phyloP scores from a whole-genome alignment of 2,797 vertebrate genomes.

The Sciurus carolinensis region DNA sequence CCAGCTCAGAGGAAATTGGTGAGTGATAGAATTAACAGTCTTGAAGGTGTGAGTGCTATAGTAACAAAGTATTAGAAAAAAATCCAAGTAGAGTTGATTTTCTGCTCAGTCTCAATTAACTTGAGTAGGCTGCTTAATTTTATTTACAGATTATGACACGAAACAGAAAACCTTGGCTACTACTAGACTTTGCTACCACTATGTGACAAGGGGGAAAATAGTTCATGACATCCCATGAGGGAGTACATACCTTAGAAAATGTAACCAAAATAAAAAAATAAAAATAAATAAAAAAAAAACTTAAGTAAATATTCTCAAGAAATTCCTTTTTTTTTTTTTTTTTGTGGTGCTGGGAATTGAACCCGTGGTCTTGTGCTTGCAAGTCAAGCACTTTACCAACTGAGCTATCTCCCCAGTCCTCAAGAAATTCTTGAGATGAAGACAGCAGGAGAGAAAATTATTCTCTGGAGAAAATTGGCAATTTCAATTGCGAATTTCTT shows the following conservation, averaged over 20 bases:
- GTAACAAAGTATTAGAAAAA: conserved; percentile 72
- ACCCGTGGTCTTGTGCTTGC: too few species aligned
- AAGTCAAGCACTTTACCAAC: too few species aligned
- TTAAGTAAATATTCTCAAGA: not conserved
- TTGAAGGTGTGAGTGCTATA: conserved; percentile 67
- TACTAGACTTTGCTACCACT: not conserved
- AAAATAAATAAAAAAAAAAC: not conserved
- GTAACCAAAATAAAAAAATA: not conserved
- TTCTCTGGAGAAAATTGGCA: not conserved
- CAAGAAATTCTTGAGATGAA: not conserved
- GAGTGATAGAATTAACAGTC: conserved; percentile 51
- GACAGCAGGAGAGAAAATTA: not conserved
- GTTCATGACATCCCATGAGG: not conserved
- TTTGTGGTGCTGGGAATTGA: too few species aligned
- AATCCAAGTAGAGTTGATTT: conserved; percentile 77
- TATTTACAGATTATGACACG: conserved; percentile 81
- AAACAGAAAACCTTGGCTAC: conserved; percentile 75
- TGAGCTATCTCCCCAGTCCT: too few species aligned
- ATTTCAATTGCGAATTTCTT: conserved; percentile 6
- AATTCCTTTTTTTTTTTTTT: too few species aligned
- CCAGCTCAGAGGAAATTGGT: not conserved
- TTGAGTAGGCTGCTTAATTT: conserved; percentile 82
- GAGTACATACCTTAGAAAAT: conserved; percentile 18
- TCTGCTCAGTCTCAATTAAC: conserved; percentile 82
- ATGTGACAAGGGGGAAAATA: not conserved